Evolutionary conservation across 2,113 vertebrate species (phyloP).

Genomic region (Sorex fumeus): DNA sequence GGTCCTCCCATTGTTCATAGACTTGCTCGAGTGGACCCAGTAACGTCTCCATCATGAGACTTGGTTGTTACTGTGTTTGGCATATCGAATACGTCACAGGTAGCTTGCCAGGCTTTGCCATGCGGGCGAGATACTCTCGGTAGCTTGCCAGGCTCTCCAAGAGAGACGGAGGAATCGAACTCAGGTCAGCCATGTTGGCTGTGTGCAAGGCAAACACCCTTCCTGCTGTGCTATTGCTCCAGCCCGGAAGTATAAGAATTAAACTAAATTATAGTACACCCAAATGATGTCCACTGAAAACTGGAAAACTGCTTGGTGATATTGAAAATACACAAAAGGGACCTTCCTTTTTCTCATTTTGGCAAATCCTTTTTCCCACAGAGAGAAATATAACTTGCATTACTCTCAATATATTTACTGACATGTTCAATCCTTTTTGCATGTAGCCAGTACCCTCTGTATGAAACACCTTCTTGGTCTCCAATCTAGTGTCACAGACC

Average conservation of each 20-base stretch:
- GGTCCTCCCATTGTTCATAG: too few species aligned
- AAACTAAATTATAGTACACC: background rate
- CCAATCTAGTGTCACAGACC: background rate
- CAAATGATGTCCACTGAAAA: background rate
- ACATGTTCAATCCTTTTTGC: background rate
- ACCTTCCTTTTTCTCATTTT: background rate
- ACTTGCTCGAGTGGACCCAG: too few species aligned
- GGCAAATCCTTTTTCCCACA: background rate
- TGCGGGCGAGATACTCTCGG: too few species aligned
- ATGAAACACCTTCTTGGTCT: background rate
- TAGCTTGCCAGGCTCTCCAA: too few species aligned
- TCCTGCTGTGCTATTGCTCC: too few species aligned
- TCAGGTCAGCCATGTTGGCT: too few species aligned
- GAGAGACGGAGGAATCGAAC: too few species aligned
- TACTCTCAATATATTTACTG: background rate
- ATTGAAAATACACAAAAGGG: background rate
- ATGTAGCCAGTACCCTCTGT: background rate
- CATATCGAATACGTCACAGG: too few species aligned
- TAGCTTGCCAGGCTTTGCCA: too few species aligned
- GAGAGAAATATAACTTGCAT: background rate
- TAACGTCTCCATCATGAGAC: too few species aligned
- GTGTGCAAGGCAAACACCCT: too few species aligned
- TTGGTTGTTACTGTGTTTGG: too few species aligned
- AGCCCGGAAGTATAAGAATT: background rate
- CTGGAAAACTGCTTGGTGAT: background rate